Percentiles rank a stretch among this genome's conserved stretches.
These are phyloP conservation scores for Aphaenogaster floridana DNA, from an alignment of 1,140 invertebrate species.

Conservation along the genomic window DNA sequence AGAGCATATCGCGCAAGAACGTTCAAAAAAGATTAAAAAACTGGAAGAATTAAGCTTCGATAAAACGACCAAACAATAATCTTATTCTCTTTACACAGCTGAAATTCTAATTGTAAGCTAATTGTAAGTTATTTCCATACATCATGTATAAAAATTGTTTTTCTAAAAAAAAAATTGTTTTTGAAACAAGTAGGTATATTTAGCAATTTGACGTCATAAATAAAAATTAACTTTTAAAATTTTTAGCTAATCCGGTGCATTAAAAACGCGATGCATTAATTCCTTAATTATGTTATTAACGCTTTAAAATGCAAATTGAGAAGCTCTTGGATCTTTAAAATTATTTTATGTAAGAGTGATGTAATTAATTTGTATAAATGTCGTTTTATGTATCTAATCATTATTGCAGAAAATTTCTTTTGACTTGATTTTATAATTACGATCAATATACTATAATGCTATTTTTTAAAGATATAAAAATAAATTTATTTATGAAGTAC, in stretches of 20 bases:
- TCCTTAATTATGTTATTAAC: background rate
- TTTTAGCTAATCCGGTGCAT: background rate
- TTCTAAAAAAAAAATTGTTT: background rate
- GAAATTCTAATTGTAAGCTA: background rate
- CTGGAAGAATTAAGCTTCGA: background rate
- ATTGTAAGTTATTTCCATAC: background rate
- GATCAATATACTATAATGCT: too few relatives aligned
- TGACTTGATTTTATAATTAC: too few relatives aligned
- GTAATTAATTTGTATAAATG: background rate
- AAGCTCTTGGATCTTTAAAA: background rate
- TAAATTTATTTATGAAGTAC: too few relatives aligned
- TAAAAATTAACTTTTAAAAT: background rate
- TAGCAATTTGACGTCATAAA: background rate
- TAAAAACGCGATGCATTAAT: background rate
- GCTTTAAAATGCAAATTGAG: background rate
- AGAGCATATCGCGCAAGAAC: constrained; percentile 46
- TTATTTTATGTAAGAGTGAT: background rate
- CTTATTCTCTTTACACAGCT: background rate
- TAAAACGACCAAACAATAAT: background rate
- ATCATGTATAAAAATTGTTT: background rate
- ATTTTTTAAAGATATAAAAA: too few relatives aligned
- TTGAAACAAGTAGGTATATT: background rate
- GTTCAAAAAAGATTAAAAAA: constrained; percentile 42
- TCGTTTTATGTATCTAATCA: background rate
- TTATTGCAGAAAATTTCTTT: too few relatives aligned